Percentiles rank a stretch among this genome's conserved stretches.
Conservation (phyloP, 1,140 invertebrate genomes). For the Aphidius gifuensis region DNA sequence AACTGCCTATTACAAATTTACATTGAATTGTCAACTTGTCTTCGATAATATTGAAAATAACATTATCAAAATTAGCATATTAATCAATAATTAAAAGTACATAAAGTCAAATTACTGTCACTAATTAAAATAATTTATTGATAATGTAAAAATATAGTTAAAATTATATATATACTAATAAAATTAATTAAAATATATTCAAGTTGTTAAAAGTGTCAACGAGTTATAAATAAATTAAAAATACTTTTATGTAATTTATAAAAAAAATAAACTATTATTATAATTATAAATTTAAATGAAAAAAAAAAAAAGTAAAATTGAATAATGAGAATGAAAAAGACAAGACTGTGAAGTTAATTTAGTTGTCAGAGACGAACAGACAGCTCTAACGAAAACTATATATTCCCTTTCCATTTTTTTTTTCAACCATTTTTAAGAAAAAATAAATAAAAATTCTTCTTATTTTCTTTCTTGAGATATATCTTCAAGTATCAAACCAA, state of each 20-base stretch:
- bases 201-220: neutral
- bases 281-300: neutral
- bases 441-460: conserved; percentile 22
- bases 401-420: conserved; percentile 6
- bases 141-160: no score
- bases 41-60: no score
- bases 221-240: conserved; percentile 1
- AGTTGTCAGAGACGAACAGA: conserved; percentile 36
- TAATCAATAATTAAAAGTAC: no score
- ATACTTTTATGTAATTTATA: neutral
- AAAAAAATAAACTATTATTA: neutral
- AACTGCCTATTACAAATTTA: no score
- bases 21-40: no score
- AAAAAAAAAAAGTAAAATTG: neutral
- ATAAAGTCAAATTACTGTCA: no score
- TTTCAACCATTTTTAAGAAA: conserved; percentile 4
- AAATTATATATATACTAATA: no score
- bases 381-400: conserved; percentile 19
- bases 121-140: no score
- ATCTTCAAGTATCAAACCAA: conserved; percentile 19
- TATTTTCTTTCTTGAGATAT: conserved; percentile 15
- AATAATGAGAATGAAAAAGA: conserved; percentile 21
- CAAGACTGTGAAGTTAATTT: conserved; percentile 43
- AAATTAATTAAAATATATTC: neutral
- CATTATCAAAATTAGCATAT: no score